Conservation (phyloP, 64 coral and sea anemone species). For the Montipora capricornis region DNA sequence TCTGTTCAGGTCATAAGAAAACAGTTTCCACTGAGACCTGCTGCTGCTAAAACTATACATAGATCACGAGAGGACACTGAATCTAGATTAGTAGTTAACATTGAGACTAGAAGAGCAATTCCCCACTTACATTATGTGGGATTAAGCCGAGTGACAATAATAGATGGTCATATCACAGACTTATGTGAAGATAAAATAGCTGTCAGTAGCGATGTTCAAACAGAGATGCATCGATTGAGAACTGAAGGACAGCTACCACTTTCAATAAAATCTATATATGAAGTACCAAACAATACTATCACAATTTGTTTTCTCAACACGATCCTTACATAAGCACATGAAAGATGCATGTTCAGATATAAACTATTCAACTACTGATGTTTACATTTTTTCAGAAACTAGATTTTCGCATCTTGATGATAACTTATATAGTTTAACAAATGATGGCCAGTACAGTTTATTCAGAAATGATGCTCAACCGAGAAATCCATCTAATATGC, state of each 20-base stretch:
- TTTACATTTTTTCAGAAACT: too few relatives aligned
- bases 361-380: too few relatives aligned
- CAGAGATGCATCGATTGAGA: neutral
- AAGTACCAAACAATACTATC: neutral
- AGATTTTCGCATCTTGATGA: too few relatives aligned
- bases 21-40: slow-evolving; percentile 84
- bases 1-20: slow-evolving; percentile 71
- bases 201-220: neutral
- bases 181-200: slow-evolving; percentile 61
- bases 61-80: slow-evolving; percentile 74
- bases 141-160: slow-evolving; percentile 33
- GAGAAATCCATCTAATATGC: too few relatives aligned
- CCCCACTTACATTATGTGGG: neutral
- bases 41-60: slow-evolving; percentile 69
- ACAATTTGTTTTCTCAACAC: neutral
- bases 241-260: too few relatives aligned
- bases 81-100: slow-evolving; percentile 61
- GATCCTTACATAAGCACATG: too few relatives aligned
- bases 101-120: slow-evolving; percentile 21
- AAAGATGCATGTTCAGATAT: too few relatives aligned
- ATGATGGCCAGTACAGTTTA: too few relatives aligned
- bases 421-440: too few relatives aligned
- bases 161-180: slow-evolving; percentile 36
- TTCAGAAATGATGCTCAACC: too few relatives aligned
- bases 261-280: neutral